These are phyloP conservation scores for Hirundichthys speculiger DNA, from an alignment of 2,113 vertebrate genomes.

Conservation along the genomic window DNA sequence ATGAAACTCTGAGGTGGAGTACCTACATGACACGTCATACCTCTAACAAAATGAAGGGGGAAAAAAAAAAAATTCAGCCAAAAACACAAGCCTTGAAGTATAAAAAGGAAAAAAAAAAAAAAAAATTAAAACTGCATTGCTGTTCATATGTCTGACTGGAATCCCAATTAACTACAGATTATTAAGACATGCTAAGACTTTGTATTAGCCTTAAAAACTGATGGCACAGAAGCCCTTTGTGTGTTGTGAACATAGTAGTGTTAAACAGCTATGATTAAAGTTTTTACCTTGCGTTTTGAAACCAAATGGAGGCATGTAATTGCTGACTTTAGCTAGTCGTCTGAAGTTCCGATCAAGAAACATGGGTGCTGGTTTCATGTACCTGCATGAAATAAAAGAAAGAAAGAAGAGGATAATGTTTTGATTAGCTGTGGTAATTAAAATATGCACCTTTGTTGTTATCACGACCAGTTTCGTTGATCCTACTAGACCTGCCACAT, in stretches of 20 bases:
- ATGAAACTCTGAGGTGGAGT: conserved; percentile 1
- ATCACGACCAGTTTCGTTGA: neutral
- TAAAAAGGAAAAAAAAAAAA: too few species aligned
- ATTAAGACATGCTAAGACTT: too few species aligned
- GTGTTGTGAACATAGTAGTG: neutral
- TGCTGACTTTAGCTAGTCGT: conserved; percentile 71
- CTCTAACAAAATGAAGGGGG: neutral
- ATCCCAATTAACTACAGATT: too few species aligned
- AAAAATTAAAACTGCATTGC: neutral
- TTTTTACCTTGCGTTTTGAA: conserved; percentile 84
- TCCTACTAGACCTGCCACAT: too few species aligned
- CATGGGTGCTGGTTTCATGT: conserved; percentile 77
- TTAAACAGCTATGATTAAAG: neutral
- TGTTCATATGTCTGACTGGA: neutral
- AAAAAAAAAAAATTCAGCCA: neutral
- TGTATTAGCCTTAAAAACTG: too few species aligned
- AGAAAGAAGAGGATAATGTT: neutral
- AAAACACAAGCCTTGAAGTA: neutral
- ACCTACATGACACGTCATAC: neutral
- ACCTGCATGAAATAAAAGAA: conserved; percentile 62
- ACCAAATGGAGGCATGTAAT: conserved; percentile 81
- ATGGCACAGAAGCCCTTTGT: neutral
- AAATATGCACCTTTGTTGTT: neutral
- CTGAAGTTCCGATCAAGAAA: conserved; percentile 83
- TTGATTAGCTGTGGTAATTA: neutral